phyloP scores from a whole-genome alignment of 2,888 invertebrate genomes.

The Mythimna ferrago region DNA sequence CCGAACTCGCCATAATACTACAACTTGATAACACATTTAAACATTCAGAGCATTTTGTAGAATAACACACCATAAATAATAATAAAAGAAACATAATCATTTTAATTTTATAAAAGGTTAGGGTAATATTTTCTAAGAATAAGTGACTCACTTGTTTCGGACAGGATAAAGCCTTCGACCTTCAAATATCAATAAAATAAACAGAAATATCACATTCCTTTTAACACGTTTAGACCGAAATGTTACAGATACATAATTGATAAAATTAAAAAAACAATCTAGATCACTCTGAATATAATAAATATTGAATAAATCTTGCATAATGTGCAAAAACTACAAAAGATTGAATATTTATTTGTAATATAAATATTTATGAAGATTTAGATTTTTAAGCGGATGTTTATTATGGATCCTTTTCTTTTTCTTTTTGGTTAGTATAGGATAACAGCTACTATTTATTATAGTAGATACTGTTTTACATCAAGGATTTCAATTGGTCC shows the following conservation, averaged over 20 bases:
- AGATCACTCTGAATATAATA: conserved; percentile 32
- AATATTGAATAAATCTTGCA: conserved; percentile 19
- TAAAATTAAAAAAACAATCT: conserved; percentile 33
- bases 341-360: conserved; percentile 10
- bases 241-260: conserved; percentile 59
- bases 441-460: too few relatives aligned
- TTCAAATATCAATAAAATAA: conserved; percentile 42
- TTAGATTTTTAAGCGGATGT: background rate
- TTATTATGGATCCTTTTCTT: background rate
- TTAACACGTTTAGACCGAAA: conserved; percentile 36
- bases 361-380: conserved; percentile 32
- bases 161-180: conserved; percentile 56
- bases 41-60: conserved; percentile 2
- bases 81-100: conserved; percentile 10
- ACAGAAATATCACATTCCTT: conserved; percentile 39
- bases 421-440: background rate
- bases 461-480: too few relatives aligned
- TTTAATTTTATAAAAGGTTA: conserved; percentile 21
- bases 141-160: conserved; percentile 43
- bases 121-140: conserved; percentile 32
- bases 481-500: too few relatives aligned
- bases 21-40: background rate
- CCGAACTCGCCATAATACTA: background rate
- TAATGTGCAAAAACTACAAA: conserved; percentile 16
- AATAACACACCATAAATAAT: conserved; percentile 18